Conservation (phyloP, 2,888 invertebrate genomes). For the Plebejus argus region DNA sequence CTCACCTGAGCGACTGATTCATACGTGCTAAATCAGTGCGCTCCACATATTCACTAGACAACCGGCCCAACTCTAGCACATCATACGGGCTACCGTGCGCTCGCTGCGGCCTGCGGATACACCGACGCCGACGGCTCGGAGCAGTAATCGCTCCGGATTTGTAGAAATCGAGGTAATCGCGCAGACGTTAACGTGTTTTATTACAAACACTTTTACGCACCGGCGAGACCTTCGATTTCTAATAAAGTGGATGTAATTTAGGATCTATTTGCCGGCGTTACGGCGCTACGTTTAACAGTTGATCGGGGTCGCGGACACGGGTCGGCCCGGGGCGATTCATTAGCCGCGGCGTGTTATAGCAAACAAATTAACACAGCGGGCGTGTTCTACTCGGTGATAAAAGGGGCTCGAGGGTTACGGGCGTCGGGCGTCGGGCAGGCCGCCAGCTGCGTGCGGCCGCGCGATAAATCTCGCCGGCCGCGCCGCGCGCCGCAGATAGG, state of each 20-base stretch:
- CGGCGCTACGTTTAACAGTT: slow-evolving; percentile 68
- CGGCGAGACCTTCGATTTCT: slow-evolving; percentile 21
- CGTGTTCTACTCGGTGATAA: slow-evolving; percentile 76
- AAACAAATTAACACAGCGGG: slow-evolving; percentile 79
- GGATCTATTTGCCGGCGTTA: slow-evolving; percentile 70
- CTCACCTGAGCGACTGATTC: slow-evolving; percentile 78
- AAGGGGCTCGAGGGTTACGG: slow-evolving; percentile 72
- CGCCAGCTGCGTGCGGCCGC: slow-evolving; percentile 71
- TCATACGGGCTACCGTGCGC: neutral
- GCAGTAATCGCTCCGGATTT: slow-evolving; percentile 16
- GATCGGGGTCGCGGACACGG: slow-evolving; percentile 64
- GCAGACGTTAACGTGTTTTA: slow-evolving; percentile 16
- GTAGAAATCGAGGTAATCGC: slow-evolving; percentile 30
- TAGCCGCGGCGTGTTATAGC: slow-evolving; percentile 75
- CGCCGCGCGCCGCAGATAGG: slow-evolving; percentile 49
- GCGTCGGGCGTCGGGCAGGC: slow-evolving; percentile 42
- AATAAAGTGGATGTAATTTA: slow-evolving; percentile 57
- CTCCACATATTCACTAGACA: slow-evolving; percentile 65
- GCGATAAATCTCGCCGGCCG: slow-evolving; percentile 65
- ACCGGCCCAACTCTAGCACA: slow-evolving; percentile 18
- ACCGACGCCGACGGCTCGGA: neutral
- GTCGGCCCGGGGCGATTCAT: slow-evolving; percentile 76
- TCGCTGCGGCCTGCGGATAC: no score
- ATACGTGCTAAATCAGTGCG: slow-evolving; percentile 73
- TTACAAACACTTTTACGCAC: slow-evolving; percentile 25